A percentile compares a stretch with the other conserved stretches of the same genome.
These are phyloP conservation scores for Penelope pileata DNA, from an alignment of 2,113 vertebrate genomes.

Conservation along the genomic window DNA sequence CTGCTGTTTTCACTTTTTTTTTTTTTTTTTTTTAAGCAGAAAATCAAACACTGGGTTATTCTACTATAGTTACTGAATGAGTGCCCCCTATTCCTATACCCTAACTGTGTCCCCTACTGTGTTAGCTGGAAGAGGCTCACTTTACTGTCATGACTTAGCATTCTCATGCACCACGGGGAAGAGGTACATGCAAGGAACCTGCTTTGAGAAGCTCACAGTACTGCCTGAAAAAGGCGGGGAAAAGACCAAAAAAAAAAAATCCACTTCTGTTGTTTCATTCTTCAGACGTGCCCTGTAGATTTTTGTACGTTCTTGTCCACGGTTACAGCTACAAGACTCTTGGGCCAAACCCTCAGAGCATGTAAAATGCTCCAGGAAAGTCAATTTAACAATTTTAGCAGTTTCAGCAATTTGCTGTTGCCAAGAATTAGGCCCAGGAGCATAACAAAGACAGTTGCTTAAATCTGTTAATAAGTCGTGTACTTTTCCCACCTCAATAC, in stretches of 20 bases:
- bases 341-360: background rate
- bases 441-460: background rate
- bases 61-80: background rate
- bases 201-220: background rate
- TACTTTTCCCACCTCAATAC: background rate
- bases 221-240: background rate
- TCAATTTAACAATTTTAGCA: background rate
- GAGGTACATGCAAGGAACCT: background rate
- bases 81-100: background rate
- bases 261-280: background rate
- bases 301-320: background rate
- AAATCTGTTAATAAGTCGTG: background rate
- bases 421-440: slow-evolving; percentile 14
- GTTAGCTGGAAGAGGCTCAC: background rate
- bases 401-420: background rate
- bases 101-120: background rate
- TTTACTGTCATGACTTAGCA: background rate
- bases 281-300: background rate
- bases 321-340: background rate
- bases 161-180: background rate
- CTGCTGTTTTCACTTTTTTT: background rate
- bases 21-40: too few species aligned
- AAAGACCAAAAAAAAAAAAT: background rate
- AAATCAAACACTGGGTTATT: background rate
- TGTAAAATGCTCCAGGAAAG: background rate